These are phyloP conservation scores for Asteroscopus sphinx DNA, from an alignment of 2,888 invertebrate species.

Conservation along the genomic window DNA sequence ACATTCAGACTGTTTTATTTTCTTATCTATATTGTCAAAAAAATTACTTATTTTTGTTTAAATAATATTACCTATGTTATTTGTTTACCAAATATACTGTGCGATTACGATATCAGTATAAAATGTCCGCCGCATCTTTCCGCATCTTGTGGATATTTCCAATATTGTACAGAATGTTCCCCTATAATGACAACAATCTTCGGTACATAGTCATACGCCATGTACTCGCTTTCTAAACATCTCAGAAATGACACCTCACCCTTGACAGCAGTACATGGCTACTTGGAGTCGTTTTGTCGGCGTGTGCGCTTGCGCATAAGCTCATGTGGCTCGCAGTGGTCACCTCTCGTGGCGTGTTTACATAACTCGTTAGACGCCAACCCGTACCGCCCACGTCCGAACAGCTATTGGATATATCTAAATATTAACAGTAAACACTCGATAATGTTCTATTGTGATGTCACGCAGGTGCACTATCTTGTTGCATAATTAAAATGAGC, in stretches of 20 bases:
- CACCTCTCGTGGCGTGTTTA: constrained; percentile 76
- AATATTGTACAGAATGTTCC: constrained; percentile 51
- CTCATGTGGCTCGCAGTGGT: constrained; percentile 74
- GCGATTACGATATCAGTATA: background rate
- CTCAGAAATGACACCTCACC: constrained; percentile 72
- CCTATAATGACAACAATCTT: constrained; percentile 44
- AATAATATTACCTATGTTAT: constrained; percentile 10
- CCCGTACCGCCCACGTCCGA: constrained; percentile 78
- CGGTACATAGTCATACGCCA: constrained; percentile 49
- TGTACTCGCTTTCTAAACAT: constrained; percentile 63
- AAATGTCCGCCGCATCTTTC: constrained; percentile 9
- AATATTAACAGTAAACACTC: constrained; percentile 79
- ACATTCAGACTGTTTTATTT: constrained; percentile 57
- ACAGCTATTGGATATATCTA: constrained; percentile 72
- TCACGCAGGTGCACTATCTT: constrained; percentile 74
- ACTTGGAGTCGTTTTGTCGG: constrained; percentile 73
- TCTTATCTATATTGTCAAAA: constrained; percentile 46
- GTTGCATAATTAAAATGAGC: constrained; percentile 50
- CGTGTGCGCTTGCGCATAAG: constrained; percentile 63
- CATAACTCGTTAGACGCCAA: constrained; percentile 84
- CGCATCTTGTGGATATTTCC: constrained; percentile 21
- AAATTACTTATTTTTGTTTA: constrained; percentile 31
- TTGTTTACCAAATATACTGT: background rate
- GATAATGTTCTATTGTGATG: constrained; percentile 75
- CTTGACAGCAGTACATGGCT: constrained; percentile 70